Percentiles rank a stretch among this genome's conserved stretches.
Conservation (phyloP, 2,888 invertebrate species). For the Liposcelis brunnea region DNA sequence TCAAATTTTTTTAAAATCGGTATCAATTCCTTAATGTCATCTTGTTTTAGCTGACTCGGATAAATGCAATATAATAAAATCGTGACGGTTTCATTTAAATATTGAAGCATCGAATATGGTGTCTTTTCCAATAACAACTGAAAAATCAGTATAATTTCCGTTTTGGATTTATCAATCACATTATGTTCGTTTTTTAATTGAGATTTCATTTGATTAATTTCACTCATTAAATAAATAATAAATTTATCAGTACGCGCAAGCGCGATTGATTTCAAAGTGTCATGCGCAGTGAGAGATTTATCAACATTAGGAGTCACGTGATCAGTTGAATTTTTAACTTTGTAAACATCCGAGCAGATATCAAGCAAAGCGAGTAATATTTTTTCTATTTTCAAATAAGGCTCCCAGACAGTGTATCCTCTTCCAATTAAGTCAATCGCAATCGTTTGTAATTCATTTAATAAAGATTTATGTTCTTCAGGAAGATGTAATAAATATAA, state of each 20-base stretch:
- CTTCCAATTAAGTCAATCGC: slow-evolving; percentile 1
- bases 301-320: not conserved
- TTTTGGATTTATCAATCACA: not conserved
- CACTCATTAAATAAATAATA: not conserved
- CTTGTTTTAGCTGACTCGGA: not conserved
- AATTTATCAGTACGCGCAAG: not conserved
- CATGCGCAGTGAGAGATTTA: not conserved
- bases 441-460: too few relatives aligned
- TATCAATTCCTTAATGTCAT: not conserved
- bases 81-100: not conserved
- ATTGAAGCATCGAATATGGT: not conserved
- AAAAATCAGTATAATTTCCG: not conserved
- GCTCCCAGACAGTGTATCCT: not conserved
- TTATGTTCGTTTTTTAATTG: not conserved
- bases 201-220: not conserved
- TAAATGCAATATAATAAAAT: slow-evolving; percentile 1
- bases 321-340: too few relatives aligned
- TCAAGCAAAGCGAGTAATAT: not conserved
- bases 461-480: not conserved
- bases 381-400: not conserved
- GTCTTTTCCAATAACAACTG: not conserved
- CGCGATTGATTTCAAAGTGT: not conserved
- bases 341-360: not conserved
- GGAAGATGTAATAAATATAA: not conserved
- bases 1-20: not conserved